Conservation (phyloP, 2,888 invertebrate genomes). For the Drosophila vallismaia region DNA sequence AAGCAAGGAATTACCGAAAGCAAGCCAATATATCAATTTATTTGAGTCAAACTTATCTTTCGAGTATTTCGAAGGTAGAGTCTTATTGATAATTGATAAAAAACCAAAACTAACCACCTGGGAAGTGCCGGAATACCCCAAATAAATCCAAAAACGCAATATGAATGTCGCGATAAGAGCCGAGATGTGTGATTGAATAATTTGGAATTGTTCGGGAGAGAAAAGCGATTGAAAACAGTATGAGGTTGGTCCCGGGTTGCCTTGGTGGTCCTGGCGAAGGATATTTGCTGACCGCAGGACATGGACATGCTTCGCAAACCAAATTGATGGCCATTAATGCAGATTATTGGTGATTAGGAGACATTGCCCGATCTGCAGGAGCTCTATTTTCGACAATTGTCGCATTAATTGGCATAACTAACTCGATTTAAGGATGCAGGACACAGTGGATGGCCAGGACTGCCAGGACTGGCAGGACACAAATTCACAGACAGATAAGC, state of each 20-base stretch:
- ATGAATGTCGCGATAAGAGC: background rate
- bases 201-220: background rate
- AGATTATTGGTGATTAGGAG: conserved; percentile 67
- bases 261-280: conserved; percentile 45
- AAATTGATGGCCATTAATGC: conserved; percentile 69
- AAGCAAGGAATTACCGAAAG: conserved; percentile 8
- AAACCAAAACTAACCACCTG: background rate
- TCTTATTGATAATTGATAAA: conserved; percentile 12
- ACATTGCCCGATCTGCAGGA: conserved; percentile 25
- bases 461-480: conserved; percentile 6
- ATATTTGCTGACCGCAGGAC: conserved; percentile 57
- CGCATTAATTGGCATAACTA: conserved; percentile 78
- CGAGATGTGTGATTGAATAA: background rate
- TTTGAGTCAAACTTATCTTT: conserved; percentile 26
- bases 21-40: conserved; percentile 17
- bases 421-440: conserved; percentile 65
- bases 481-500: conserved; percentile 6
- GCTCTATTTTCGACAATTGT: conserved; percentile 58
- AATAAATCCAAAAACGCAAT: background rate
- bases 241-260: background rate
- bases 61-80: conserved; percentile 3
- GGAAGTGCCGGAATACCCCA: conserved; percentile 16
- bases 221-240: background rate
- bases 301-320: conserved; percentile 19
- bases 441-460: background rate